Percentiles rank a stretch among this genome's conserved stretches.
Evolutionary conservation across 1,140 invertebrate species (phyloP).

Genomic region (Drosophila lacertosa): DNA sequence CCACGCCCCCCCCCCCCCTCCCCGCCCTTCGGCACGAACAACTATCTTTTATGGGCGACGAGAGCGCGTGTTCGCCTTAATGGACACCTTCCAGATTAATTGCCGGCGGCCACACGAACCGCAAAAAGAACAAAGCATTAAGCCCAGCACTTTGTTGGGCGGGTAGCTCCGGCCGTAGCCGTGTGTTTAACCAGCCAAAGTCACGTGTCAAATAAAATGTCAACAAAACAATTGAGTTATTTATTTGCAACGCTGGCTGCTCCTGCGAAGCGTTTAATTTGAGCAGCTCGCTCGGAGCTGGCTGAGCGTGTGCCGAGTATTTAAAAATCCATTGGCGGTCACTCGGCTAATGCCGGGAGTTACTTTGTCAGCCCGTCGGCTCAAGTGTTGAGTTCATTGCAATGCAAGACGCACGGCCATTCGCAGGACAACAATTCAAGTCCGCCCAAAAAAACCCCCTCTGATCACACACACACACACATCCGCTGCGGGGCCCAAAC

Average conservation of each 20-base stretch:
- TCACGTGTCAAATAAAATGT: conserved; percentile 83
- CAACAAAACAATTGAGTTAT: conserved; percentile 82
- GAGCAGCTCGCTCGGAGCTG: conserved; percentile 18
- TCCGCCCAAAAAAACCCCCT: too few relatives aligned
- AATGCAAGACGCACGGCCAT: conserved; percentile 57
- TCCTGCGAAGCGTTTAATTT: conserved; percentile 69
- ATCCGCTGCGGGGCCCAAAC: conserved; percentile 32
- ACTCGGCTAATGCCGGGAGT: conserved; percentile 70
- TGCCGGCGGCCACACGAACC: conserved; percentile 77
- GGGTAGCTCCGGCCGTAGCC: conserved; percentile 4
- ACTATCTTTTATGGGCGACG: conserved; percentile 46
- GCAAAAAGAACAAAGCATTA: conserved; percentile 82
- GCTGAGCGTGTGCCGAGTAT: conserved; percentile 68
- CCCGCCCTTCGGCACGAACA: conserved; percentile 21
- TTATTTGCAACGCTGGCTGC: conserved; percentile 51
- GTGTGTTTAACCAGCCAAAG: conserved; percentile 79
- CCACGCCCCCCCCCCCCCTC: conserved; percentile 22
- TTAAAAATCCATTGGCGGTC: conserved; percentile 82
- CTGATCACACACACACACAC: conserved; percentile 5
- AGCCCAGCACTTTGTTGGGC: conserved; percentile 21
- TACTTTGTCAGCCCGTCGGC: conserved; percentile 70
- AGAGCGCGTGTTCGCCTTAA: conserved; percentile 72
- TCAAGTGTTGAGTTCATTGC: conserved; percentile 79
- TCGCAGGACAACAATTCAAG: conserved; percentile 20
- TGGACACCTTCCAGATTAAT: conserved; percentile 82